Conservation (phyloP, 2,113 vertebrate species). For the Hyperopisus bebe region DNA sequence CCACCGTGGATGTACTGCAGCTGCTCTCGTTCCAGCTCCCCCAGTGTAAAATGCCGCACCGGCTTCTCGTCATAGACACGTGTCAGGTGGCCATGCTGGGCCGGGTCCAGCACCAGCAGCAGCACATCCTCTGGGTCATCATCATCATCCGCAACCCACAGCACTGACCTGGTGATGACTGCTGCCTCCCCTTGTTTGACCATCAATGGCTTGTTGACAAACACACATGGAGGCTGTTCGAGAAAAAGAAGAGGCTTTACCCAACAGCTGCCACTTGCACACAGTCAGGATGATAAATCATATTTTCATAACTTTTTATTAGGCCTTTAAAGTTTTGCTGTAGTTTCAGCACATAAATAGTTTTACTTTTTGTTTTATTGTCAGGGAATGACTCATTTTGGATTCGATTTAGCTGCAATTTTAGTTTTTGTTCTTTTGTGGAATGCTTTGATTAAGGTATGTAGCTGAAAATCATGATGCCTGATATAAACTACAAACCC, state of each 20-base stretch:
- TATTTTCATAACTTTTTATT: not conserved
- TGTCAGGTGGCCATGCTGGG: constrained; percentile 67
- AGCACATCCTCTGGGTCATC: constrained; percentile 82
- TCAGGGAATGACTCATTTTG: not conserved
- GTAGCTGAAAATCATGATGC: not conserved
- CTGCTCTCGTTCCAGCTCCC: constrained; percentile 61
- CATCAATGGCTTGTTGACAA: constrained; percentile 63
- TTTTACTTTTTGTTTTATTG: not conserved
- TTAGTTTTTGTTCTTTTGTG: not conserved
- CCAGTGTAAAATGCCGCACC: constrained; percentile 58
- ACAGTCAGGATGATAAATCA: not conserved
- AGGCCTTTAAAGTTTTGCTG: not conserved
- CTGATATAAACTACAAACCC: not conserved
- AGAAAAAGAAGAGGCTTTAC: constrained; percentile 16
- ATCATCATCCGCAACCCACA: constrained; percentile 77
- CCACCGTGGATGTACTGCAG: constrained; percentile 78
- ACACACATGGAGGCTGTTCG: constrained; percentile 69
- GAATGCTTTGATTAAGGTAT: not conserved
- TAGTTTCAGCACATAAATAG: not conserved
- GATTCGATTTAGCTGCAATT: not conserved
- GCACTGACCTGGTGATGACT: constrained; percentile 58
- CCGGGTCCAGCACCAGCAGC: constrained; percentile 70
- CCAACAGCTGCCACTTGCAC: not conserved
- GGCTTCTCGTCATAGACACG: constrained; percentile 40
- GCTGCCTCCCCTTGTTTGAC: constrained; percentile 55